Percentiles rank a stretch among this genome's conserved stretches.
Evolutionary conservation across 1,140 invertebrate genomes (phyloP).

Genomic region (Centruroides vittatus): DNA sequence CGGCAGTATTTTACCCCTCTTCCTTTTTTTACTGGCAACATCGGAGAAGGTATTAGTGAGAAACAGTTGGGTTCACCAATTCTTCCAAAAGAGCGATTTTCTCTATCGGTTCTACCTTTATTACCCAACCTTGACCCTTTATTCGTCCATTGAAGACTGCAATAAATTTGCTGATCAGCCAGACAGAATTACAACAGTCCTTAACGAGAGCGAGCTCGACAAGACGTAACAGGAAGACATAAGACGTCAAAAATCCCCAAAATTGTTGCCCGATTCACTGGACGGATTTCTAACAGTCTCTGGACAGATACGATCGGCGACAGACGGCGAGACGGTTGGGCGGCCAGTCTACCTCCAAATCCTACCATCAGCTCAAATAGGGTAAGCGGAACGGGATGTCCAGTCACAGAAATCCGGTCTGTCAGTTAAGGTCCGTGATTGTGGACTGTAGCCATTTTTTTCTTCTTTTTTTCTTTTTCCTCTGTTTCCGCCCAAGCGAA

Average conservation of each 20-base stretch:
- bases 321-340: neutral
- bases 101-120: too few relatives aligned
- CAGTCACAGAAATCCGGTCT: neutral
- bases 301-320: neutral
- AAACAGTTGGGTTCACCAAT: too few relatives aligned
- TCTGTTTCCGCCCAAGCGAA: too few relatives aligned
- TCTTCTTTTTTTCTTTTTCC: too few relatives aligned
- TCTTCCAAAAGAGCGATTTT: too few relatives aligned
- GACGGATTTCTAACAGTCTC: neutral
- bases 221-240: neutral
- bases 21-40: too few relatives aligned
- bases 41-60: too few relatives aligned
- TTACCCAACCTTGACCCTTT: too few relatives aligned
- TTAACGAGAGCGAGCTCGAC: neutral
- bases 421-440: too few relatives aligned
- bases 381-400: slow-evolving; percentile 11
- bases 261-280: neutral
- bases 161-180: neutral
- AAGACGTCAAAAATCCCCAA: neutral
- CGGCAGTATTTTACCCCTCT: too few relatives aligned
- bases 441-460: too few relatives aligned
- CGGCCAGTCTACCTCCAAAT: slow-evolving; percentile 8
- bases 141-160: neutral
- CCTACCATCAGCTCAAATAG: slow-evolving; percentile 14
- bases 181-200: neutral